phyloP scores from a whole-genome alignment of 2,888 invertebrate genomes.

The Palloptera scutellata region DNA sequence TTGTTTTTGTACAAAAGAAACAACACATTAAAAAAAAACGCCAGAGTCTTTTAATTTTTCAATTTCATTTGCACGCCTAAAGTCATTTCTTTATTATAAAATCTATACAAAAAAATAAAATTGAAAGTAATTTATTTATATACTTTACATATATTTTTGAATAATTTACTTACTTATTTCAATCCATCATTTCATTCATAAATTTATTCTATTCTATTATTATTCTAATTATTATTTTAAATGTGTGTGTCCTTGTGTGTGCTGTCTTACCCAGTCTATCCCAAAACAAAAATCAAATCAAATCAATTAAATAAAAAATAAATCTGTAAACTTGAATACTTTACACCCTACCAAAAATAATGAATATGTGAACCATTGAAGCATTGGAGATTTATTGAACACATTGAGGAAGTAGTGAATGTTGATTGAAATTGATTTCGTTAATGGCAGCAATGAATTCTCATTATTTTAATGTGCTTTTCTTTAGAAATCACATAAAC shows the following conservation, averaged over 20 bases:
- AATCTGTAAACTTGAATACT: constrained; percentile 13
- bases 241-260: constrained; percentile 61
- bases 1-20: constrained; percentile 40
- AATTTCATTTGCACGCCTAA: constrained; percentile 44
- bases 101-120: constrained; percentile 27
- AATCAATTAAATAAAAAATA: constrained; percentile 24
- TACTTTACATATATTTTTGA: constrained; percentile 9
- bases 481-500: too few relatives aligned
- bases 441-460: too few relatives aligned
- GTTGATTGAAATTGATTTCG: too few relatives aligned
- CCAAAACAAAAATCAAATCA: constrained; percentile 36
- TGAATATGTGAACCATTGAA: neutral
- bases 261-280: constrained; percentile 53
- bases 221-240: constrained; percentile 31
- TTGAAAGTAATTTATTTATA: constrained; percentile 34
- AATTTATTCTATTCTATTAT: constrained; percentile 26
- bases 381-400: too few relatives aligned
- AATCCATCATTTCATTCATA: constrained; percentile 2
- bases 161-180: constrained; percentile 48
- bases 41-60: constrained; percentile 4
- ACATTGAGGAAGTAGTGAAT: too few relatives aligned
- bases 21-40: constrained; percentile 13
- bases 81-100: constrained; percentile 34
- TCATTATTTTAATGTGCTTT: too few relatives aligned
- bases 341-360: constrained; percentile 13